Conservation (phyloP, 2,888 invertebrate species). For the Eilema caniola region DNA sequence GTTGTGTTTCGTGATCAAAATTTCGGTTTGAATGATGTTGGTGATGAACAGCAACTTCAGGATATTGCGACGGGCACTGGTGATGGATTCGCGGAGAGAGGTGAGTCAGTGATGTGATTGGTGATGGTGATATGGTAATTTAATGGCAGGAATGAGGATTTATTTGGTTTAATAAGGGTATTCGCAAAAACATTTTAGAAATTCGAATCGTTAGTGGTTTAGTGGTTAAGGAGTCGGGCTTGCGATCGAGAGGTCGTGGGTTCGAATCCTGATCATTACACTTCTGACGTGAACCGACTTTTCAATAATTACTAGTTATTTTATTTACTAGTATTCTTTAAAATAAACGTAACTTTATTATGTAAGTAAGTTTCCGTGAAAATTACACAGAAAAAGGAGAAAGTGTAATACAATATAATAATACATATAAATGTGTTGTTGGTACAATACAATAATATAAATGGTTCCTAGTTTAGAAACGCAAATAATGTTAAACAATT, state of each 20-base stretch:
- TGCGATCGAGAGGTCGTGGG: background rate
- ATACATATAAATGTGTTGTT: background rate
- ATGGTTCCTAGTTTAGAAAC: background rate
- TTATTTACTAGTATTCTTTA: background rate
- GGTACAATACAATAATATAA: conserved; percentile 1
- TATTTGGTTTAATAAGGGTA: background rate
- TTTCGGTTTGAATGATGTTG: conserved; percentile 87
- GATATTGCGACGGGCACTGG: conserved; percentile 86
- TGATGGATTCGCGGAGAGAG: conserved; percentile 88
- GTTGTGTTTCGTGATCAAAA: conserved; percentile 87
- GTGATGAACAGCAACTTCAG: conserved; percentile 88
- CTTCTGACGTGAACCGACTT: background rate
- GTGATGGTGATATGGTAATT: conserved; percentile 1
- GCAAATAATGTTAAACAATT: background rate
- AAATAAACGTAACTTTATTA: background rate
- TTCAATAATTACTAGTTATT: background rate
- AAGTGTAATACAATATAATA: background rate
- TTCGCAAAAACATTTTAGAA: background rate
- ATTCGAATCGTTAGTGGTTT: background rate
- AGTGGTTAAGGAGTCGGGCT: background rate
- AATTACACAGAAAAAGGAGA: conserved; percentile 3
- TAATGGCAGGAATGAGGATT: background rate
- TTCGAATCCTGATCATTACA: background rate
- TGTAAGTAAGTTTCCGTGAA: background rate
- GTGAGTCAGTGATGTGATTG: conserved; percentile 77